Conservation (phyloP, 2,113 vertebrate genomes). For the Cyprinodon brontotheroides region DNA sequence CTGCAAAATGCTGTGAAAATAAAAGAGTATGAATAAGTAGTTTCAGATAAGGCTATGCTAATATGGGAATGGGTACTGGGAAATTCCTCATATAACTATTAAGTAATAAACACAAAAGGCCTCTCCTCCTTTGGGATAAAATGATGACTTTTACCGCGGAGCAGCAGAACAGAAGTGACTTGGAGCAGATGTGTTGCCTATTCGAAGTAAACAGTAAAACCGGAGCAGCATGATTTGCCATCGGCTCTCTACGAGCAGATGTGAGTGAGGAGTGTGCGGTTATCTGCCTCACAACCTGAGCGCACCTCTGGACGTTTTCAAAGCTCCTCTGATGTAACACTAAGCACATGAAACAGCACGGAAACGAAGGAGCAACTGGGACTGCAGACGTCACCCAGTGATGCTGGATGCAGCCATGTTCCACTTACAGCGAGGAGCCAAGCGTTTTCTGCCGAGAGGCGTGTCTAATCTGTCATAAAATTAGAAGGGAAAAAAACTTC, state of each 20-base stretch:
- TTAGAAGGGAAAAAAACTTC: slow-evolving; percentile 33
- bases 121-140: background rate
- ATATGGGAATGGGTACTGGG: too few relatives aligned
- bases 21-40: background rate
- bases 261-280: slow-evolving; percentile 11
- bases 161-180: background rate
- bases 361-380: slow-evolving; percentile 45
- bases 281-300: slow-evolving; percentile 25
- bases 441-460: slow-evolving; percentile 49
- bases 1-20: background rate
- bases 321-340: slow-evolving; percentile 53
- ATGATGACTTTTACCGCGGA: background rate
- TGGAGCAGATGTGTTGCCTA: slow-evolving; percentile 9
- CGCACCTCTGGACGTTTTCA: slow-evolving; percentile 34
- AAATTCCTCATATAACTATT: background rate
- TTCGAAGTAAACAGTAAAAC: background rate
- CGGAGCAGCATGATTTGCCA: slow-evolving; percentile 6
- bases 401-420: slow-evolving; percentile 34
- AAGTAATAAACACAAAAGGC: background rate
- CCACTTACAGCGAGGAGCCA: slow-evolving; percentile 53
- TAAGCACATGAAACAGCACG: slow-evolving; percentile 22
- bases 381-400: slow-evolving; percentile 50
- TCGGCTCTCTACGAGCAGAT: slow-evolving; percentile 19
- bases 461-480: slow-evolving; percentile 56
- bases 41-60: too few relatives aligned